phyloP scores from a whole-genome alignment of 2,888 invertebrate genomes.

The Oegoconia quadripuncta region DNA sequence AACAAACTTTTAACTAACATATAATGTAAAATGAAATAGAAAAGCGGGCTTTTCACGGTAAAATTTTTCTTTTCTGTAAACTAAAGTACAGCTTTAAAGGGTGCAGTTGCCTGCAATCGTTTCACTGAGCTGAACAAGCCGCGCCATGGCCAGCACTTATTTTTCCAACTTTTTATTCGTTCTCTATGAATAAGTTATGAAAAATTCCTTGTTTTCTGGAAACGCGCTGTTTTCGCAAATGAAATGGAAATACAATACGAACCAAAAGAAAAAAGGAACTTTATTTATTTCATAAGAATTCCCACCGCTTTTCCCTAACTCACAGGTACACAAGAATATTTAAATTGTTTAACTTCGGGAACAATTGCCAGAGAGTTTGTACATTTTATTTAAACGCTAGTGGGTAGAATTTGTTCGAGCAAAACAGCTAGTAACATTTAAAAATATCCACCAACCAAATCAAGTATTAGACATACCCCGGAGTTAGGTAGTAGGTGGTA shows the following conservation, averaged over 20 bases:
- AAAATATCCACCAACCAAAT: too few relatives aligned
- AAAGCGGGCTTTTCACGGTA: too few relatives aligned
- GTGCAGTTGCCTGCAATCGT: constrained; percentile 35
- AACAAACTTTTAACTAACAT: too few relatives aligned
- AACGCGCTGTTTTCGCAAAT: constrained; percentile 11
- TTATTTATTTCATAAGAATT: constrained; percentile 15
- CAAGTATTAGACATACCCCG: too few relatives aligned
- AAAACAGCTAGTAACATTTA: too few relatives aligned
- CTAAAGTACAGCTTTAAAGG: constrained; percentile 20
- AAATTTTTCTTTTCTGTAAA: constrained; percentile 29
- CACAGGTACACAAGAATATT: not conserved
- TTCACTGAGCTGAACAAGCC: constrained; percentile 27
- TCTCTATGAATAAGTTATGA: constrained; percentile 12
- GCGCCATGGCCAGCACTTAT: constrained; percentile 17
- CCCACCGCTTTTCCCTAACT: not conserved
- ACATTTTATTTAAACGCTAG: too few relatives aligned
- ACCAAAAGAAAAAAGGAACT: constrained; percentile 12
- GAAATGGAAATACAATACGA: constrained; percentile 12
- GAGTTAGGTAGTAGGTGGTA: too few relatives aligned
- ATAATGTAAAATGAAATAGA: too few relatives aligned
- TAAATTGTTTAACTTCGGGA: not conserved
- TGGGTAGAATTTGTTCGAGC: too few relatives aligned
- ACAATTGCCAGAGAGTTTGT: too few relatives aligned
- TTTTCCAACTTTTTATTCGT: constrained; percentile 23
- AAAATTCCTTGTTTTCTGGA: constrained; percentile 21